Base-by-base conservation (phyloP, 2,797 vertebrate genomes). In the Prionace glauca region DNA sequence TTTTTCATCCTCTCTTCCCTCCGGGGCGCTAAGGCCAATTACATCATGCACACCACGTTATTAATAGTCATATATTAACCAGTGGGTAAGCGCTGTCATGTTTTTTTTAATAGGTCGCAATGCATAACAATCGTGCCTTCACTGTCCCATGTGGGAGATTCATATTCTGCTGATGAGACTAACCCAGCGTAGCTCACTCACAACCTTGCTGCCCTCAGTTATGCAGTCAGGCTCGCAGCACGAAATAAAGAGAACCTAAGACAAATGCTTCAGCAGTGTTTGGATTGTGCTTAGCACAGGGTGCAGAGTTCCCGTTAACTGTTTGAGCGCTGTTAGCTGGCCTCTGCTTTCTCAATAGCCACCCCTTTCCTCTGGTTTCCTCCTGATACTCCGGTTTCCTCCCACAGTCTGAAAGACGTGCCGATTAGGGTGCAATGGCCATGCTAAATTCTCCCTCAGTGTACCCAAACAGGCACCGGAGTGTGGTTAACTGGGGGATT, bases 81-180 rank as follows among this genome's bases (percentile, higher is more conserved):
- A 18, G 79, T 84, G 36, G 18, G 79, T 45, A 84, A 84, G 36
- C 8, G 20, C 79, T 45, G 18, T 84, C 36, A 81, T 74, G 72
- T 84, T 84, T 84, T 84, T 81, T 84, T 84, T 41, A 45, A 84
- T 84, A 84, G 79, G 36, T 84, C 14, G 41, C 79, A 41, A 36
- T 22, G 79, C 79, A 84, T 84, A 84, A 84, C 79, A 84, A 84
- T 84, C 79, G 20, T 45, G 79, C 18, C 36, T 45, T 84, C 20
- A 84, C 79, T 7, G 5, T 84, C 79, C 36, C 79, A 84, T 22
- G 79, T 84, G 79, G 41, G 79, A 84, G 79, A 84, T 84, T 84
- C 79, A 84, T 84, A 84, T 84, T 84, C 79, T 32, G 79, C 79
- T 84, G 79, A 84, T 84, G 36, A 84, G 79, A 84, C 79, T 84